A percentile compares a stretch with the other conserved stretches of the same genome.
These are phyloP conservation scores for Hirundo rustica DNA, from an alignment of 2,797 vertebrate genomes.

Conservation along the genomic window DNA sequence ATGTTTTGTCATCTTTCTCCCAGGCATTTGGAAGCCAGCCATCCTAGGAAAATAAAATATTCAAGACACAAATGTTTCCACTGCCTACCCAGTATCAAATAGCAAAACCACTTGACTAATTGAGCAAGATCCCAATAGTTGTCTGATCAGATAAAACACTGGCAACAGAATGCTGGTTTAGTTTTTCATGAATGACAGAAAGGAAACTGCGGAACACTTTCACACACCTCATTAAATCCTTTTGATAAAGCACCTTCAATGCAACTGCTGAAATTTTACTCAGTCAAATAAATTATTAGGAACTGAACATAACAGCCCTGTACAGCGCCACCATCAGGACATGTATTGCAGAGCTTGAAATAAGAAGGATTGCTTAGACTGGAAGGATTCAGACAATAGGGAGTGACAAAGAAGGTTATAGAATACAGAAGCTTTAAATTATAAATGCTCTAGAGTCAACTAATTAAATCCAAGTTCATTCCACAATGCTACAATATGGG, in stretches of 20 bases:
- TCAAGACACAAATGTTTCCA: conserved; percentile 38
- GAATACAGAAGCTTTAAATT: not conserved
- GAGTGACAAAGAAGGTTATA: not conserved
- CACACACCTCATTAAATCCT: not conserved
- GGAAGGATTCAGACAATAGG: not conserved
- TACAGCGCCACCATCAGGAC: not conserved
- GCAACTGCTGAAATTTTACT: not conserved
- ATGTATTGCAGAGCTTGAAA: not conserved
- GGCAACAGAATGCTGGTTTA: not conserved
- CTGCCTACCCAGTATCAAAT: not conserved
- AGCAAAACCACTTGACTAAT: not conserved
- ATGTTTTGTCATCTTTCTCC: conserved; percentile 30
- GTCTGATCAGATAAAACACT: not conserved
- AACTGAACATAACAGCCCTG: not conserved
- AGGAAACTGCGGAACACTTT: not conserved
- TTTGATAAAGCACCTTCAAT: not conserved
- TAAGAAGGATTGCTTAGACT: not conserved
- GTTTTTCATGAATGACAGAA: not conserved
- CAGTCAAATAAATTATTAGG: not conserved
- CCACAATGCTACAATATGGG: not conserved
- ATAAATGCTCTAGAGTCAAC: not conserved
- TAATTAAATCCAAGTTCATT: not conserved
- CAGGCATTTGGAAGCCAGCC: conserved; percentile 14
- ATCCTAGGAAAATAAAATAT: conserved; percentile 34
- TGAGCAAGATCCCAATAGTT: not conserved